Percentiles rank a stretch among this genome's conserved stretches.
Evolutionary conservation across 2,888 invertebrate species (phyloP).

Genomic region (Limnephilus lunatus): DNA sequence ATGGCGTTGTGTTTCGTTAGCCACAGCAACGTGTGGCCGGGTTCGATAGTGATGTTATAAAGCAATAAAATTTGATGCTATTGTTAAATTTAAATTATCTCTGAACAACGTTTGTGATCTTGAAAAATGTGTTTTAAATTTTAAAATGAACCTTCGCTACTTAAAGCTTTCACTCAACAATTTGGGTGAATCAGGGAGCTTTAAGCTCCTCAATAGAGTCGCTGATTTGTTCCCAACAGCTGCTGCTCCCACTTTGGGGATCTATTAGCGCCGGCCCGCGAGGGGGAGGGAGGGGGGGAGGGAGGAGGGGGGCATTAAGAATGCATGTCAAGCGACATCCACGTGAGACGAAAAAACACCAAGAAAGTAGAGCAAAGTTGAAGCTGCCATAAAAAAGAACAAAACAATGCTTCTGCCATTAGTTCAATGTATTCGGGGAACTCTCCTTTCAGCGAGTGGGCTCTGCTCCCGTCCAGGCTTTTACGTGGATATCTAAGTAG

Average conservation of each 20-base stretch:
- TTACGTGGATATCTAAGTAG: neutral
- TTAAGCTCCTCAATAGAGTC: constrained; percentile 8
- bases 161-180: constrained; percentile 27
- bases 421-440: neutral
- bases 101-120: neutral
- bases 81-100: neutral
- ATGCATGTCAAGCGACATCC: constrained; percentile 29
- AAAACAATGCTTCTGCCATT: neutral
- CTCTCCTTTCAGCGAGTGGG: neutral
- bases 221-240: constrained; percentile 42
- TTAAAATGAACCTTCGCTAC: constrained; percentile 27
- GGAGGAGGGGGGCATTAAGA: constrained; percentile 28
- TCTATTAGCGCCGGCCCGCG: constrained; percentile 5
- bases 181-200: neutral
- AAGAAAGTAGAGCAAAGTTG: constrained; percentile 6
- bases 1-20: too few species aligned
- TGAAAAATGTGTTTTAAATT: constrained; percentile 25
- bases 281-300: neutral
- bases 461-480: neutral
- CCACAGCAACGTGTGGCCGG: too few species aligned
- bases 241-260: constrained; percentile 11
- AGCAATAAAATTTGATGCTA: neutral
- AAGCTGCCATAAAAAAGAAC: neutral
- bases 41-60: too few species aligned
- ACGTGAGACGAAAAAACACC: constrained; percentile 2